A percentile compares a stretch with the other conserved stretches of the same genome.
These are phyloP conservation scores for Protophormia terraenovae DNA, from an alignment of 2,888 invertebrate species.

Conservation along the genomic window DNA sequence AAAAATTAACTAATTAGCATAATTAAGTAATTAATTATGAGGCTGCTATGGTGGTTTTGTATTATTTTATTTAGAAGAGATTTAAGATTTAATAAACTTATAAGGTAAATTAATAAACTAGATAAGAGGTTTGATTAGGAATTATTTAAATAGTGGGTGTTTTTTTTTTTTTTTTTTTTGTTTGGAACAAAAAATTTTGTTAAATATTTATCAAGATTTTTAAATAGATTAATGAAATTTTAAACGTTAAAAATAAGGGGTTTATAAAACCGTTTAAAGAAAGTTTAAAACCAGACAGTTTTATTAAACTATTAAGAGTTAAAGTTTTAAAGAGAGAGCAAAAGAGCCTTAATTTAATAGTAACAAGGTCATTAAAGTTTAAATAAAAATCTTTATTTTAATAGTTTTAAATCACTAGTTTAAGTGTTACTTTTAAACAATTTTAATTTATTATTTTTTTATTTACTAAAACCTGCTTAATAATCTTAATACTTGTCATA, in stretches of 20 bases:
- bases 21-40: slow-evolving; percentile 51
- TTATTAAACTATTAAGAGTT: no score
- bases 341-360: no score
- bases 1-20: slow-evolving; percentile 27
- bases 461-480: background rate
- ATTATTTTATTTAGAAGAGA: no score
- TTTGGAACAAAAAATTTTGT: background rate
- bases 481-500: background rate
- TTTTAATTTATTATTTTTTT: background rate
- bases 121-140: background rate
- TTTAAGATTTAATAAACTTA: background rate
- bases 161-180: background rate
- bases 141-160: background rate
- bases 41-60: no score
- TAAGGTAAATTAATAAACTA: background rate
- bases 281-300: no score
- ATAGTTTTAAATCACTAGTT: background rate
- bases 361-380: no score
- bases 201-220: background rate
- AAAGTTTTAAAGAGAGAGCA: no score
- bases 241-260: no score
- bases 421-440: background rate
- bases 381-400: background rate
- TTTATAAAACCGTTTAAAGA: no score
- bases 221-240: background rate